Evolutionary conservation across 2,113 vertebrate genomes (phyloP).

Genomic region (Ophiodon elongatus): DNA sequence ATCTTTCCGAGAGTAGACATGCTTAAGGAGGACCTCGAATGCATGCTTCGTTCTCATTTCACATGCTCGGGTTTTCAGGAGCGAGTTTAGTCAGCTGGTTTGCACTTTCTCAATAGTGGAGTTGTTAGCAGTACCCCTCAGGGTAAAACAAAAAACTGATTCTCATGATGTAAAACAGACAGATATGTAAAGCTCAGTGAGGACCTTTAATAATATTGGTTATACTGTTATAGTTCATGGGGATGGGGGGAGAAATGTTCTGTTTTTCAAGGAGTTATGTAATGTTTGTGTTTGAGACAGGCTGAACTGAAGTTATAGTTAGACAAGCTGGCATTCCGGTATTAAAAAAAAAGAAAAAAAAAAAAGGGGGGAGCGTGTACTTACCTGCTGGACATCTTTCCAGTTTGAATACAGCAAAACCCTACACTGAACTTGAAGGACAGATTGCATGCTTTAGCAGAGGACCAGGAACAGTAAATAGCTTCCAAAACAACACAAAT

Average conservation of each 20-base stretch:
- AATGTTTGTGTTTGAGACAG: constrained; percentile 9
- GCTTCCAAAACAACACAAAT: constrained; percentile 77
- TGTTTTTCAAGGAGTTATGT: background rate
- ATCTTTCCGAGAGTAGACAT: constrained; percentile 5
- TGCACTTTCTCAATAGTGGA: constrained; percentile 54
- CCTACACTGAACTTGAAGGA: constrained; percentile 78
- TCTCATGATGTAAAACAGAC: constrained; percentile 27
- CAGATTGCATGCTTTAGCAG: constrained; percentile 79
- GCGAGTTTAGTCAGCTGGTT: constrained; percentile 70
- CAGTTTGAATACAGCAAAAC: constrained; percentile 65
- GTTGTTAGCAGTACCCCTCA: constrained; percentile 57
- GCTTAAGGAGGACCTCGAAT: constrained; percentile 27
- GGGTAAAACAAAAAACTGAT: constrained; percentile 23
- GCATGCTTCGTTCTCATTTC: constrained; percentile 55
- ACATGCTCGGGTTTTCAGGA: constrained; percentile 58
- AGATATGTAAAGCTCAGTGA: background rate
- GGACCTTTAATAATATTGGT: background rate
- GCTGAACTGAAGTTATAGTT: constrained; percentile 35
- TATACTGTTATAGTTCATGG: background rate
- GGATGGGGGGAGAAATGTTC: background rate
- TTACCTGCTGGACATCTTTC: constrained; percentile 67
- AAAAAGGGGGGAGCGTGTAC: constrained; percentile 9
- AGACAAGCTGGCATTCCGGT: constrained; percentile 53
- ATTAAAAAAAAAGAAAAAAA: background rate
- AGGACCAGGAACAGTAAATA: constrained; percentile 67